phyloP scores from a whole-genome alignment of 2,888 invertebrate species.

The Tyria jacobaeae region DNA sequence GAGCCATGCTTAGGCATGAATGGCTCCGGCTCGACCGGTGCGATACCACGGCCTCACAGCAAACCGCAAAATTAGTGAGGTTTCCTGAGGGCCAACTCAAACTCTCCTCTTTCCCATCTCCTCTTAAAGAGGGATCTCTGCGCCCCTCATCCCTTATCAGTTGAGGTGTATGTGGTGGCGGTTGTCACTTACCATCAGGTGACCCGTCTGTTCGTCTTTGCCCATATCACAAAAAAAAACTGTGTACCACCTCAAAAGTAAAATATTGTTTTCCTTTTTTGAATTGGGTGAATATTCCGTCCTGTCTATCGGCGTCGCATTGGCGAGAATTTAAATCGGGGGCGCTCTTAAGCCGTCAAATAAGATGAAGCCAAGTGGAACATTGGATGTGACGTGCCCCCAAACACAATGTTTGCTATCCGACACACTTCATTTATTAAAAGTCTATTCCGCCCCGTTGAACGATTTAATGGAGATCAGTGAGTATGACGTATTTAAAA shows the following conservation, averaged over 20 bases:
- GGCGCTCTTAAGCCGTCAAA: slow-evolving; percentile 74
- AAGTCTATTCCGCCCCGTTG: slow-evolving; percentile 56
- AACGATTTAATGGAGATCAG: slow-evolving; percentile 54
- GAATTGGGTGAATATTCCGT: neutral
- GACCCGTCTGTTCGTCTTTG: too few species aligned
- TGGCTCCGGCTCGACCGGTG: too few species aligned
- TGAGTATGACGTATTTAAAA: slow-evolving; percentile 53
- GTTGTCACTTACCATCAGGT: too few species aligned
- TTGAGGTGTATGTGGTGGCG: too few species aligned
- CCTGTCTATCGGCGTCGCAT: slow-evolving; percentile 44
- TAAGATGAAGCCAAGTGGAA: slow-evolving; percentile 69
- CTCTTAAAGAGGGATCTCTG: too few species aligned
- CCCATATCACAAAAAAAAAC: neutral
- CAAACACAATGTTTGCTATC: slow-evolving; percentile 50
- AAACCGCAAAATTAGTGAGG: too few species aligned
- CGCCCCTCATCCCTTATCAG: too few species aligned
- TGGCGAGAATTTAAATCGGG: slow-evolving; percentile 65
- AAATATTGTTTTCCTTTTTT: neutral
- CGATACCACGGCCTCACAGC: too few species aligned
- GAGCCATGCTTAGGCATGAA: too few species aligned
- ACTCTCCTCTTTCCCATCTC: too few species aligned
- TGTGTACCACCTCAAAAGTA: neutral
- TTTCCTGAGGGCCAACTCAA: too few species aligned
- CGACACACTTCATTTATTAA: slow-evolving; percentile 66
- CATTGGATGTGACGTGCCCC: slow-evolving; percentile 66